Evolutionary conservation across 2,797 vertebrate species (phyloP).

Genomic region (Halcyon chelicuti): DNA sequence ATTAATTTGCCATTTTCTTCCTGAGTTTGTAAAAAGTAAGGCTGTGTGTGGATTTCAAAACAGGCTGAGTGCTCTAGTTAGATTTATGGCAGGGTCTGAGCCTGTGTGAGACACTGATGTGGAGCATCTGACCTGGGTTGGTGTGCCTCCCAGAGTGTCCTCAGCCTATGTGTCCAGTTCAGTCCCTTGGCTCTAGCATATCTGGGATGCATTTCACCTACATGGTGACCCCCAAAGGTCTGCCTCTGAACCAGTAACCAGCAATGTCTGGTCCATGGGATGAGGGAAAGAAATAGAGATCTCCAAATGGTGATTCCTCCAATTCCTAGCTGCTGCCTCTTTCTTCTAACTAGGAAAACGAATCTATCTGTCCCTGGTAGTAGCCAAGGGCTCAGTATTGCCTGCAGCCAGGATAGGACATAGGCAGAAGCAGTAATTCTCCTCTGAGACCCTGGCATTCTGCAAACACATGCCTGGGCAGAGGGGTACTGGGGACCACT

Average conservation of each 20-base stretch:
- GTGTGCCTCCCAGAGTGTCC: background rate
- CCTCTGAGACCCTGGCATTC: background rate
- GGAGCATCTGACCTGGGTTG: background rate
- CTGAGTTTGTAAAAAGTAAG: constrained; percentile 28
- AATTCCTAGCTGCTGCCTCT: background rate
- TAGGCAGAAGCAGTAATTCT: background rate
- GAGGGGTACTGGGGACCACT: background rate
- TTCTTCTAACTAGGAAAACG: background rate
- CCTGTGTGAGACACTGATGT: background rate
- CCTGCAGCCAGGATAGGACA: background rate
- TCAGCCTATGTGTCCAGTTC: background rate
- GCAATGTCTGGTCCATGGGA: background rate
- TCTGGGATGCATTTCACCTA: background rate
- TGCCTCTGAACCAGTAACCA: background rate
- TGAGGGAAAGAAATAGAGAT: background rate
- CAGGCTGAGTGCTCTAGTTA: background rate
- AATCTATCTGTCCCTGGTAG: background rate
- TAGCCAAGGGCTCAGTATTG: background rate
- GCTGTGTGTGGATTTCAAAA: constrained; percentile 44
- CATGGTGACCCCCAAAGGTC: background rate
- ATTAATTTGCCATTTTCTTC: constrained; percentile 66
- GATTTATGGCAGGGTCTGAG: background rate
- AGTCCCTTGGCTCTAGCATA: background rate
- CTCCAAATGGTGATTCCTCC: rapidly evolving
- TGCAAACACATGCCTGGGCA: background rate